Evolutionary conservation across 2,888 invertebrate species (phyloP).

Genomic region (Lymantria monacha): DNA sequence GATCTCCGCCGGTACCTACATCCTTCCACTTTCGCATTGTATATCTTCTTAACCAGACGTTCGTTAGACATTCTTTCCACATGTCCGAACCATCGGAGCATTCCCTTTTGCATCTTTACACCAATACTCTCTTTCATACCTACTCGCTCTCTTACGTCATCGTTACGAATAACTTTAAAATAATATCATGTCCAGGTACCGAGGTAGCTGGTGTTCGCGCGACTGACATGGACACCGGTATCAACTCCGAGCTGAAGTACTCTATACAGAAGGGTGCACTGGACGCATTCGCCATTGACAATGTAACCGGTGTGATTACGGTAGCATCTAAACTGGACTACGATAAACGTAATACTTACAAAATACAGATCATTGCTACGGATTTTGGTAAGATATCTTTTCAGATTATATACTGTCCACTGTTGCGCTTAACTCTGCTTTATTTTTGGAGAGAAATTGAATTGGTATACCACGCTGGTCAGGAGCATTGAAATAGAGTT

Average conservation of each 20-base stretch:
- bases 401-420: background rate
- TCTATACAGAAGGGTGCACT: conserved; percentile 92
- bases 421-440: background rate
- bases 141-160: too few species aligned
- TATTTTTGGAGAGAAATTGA: too few species aligned
- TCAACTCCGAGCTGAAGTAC: conserved; percentile 91
- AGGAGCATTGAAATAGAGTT: too few species aligned
- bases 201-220: conserved; percentile 89
- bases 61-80: too few species aligned
- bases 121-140: too few species aligned
- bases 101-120: too few species aligned
- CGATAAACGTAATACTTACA: conserved; percentile 89
- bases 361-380: conserved; percentile 90
- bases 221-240: conserved; percentile 92
- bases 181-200: conserved; percentile 77
- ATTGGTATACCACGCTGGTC: too few species aligned
- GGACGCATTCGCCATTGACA: conserved; percentile 92
- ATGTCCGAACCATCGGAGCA: too few species aligned
- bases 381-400: conserved; percentile 83
- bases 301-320: conserved; percentile 87
- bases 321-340: conserved; percentile 91
- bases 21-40: too few species aligned
- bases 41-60: too few species aligned
- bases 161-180: too few species aligned
- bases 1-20: too few species aligned